Evolutionary conservation across 2,797 vertebrate genomes (phyloP), one percentile per base, ranked within the genome.

Genomic region (Discoglossus pictus): DNA sequence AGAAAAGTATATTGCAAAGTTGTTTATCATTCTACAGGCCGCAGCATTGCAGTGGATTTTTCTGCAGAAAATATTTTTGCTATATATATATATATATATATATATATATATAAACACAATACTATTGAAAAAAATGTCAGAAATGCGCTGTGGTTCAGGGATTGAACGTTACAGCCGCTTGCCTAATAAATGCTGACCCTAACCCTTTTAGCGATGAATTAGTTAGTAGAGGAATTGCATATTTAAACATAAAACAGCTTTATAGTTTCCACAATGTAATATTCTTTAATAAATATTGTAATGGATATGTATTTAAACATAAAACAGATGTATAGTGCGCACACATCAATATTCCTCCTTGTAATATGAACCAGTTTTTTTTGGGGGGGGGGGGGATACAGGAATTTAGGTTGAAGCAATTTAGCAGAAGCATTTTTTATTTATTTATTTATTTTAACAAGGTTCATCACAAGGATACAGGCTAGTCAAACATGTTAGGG

Each of bases 251-350:
- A 56, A 59, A 64, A 17, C 53, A 71, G 68, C 64, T 71, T 71
- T 64, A 71, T 71, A 7, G 20, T 25, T 42, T 71, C 68, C 52
- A 62, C 51, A 56, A 40, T 56, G 60, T 62, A 63, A 70, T 70
- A 63, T 63, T 70, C 59, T 48, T 39, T 61, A 51, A 64, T n/a
- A 71, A 63, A 51, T 43, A 71, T 71, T 35, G 68, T 64, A 71
- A 71, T 64, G 59, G 61, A 59, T 64, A 63, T 52, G 68, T 50
- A 43, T 36, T 58, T 38, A 71, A 64, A 71, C 61, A 62, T 34
- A 46, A 71, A 71, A 23, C 68, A 64, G 52, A 71, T 64, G 68
- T 58, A 64, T 36, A 23, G 43, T 43, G n/a, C 36, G 13, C 7
- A 7, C n/a, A 16, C 31, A 20, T 40, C 40, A 6, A 4, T n/a